phyloP scores from a whole-genome alignment of 2,888 invertebrate genomes.

The Oligia strigilis region DNA sequence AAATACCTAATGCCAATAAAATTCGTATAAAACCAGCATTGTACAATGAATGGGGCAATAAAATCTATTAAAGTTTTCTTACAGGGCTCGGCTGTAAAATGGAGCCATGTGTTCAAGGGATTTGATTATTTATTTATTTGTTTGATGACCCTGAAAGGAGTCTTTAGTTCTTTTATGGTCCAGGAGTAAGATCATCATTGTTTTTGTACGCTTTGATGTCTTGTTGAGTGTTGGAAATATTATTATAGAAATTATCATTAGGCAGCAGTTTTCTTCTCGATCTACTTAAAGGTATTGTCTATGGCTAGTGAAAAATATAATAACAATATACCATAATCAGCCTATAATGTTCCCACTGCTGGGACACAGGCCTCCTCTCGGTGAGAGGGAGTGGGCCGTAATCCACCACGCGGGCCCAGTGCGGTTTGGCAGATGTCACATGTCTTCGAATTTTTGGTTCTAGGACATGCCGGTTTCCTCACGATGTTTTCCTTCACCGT shows the following conservation, averaged over 20 bases:
- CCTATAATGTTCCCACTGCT: no score
- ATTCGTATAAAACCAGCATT: slow-evolving; percentile 63
- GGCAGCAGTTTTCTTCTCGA: not conserved
- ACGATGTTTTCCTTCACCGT: no score
- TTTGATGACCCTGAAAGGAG: slow-evolving; percentile 62
- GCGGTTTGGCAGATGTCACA: no score
- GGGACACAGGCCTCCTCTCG: no score
- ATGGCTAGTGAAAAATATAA: not conserved
- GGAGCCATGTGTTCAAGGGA: slow-evolving; percentile 66
- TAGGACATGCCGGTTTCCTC: no score
- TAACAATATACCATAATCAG: no score
- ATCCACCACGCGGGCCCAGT: no score
- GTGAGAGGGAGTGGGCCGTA: no score
- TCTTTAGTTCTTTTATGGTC: slow-evolving; percentile 50
- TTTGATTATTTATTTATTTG: slow-evolving; percentile 56
- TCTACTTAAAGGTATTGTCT: not conserved
- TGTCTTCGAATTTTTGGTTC: no score
- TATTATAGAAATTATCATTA: not conserved
- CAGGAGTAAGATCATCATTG: slow-evolving; percentile 26
- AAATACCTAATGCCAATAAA: slow-evolving; percentile 64
- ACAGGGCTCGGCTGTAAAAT: slow-evolving; percentile 53
- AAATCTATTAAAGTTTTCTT: slow-evolving; percentile 72
- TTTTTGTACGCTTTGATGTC: slow-evolving; percentile 44
- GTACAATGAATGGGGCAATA: slow-evolving; percentile 64
- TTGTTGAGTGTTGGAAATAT: not conserved